Percentiles rank a stretch among this genome's conserved stretches.
phyloP scores from a whole-genome alignment of 2,888 invertebrate species.

The Plagiodera versicolora region DNA sequence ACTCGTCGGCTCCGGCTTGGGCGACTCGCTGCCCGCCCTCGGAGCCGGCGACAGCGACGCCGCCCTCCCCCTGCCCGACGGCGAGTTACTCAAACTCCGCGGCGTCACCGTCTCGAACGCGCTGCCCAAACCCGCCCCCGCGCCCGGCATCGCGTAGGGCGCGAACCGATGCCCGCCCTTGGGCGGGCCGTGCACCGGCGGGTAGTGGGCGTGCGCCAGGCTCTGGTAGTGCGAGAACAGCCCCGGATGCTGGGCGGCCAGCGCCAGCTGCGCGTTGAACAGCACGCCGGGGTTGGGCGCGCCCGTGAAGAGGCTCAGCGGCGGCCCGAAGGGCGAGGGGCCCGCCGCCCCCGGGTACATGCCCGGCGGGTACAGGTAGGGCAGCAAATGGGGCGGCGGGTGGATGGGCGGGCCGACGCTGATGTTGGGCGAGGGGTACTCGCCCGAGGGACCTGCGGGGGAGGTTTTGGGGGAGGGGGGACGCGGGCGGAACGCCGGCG shows the following conservation, averaged over 20 bases:
- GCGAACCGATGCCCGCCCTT: conserved; percentile 81
- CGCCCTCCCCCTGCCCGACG: conserved; percentile 55
- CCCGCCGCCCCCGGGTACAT: conserved; percentile 74
- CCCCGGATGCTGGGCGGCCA: conserved; percentile 85
- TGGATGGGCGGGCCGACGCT: conserved; percentile 93
- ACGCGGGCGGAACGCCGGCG: conserved; percentile 54
- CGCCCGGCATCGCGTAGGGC: conserved; percentile 80
- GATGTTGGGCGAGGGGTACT: conserved; percentile 87
- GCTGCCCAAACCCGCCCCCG: conserved; percentile 64
- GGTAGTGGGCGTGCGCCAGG: conserved; percentile 65
- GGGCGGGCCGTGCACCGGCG: conserved; percentile 68
- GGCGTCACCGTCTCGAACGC: conserved; percentile 91
- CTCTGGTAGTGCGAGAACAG: conserved; percentile 71
- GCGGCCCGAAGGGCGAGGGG: conserved; percentile 68
- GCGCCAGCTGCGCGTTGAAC: conserved; percentile 85
- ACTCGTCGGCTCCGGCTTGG: conserved; percentile 58
- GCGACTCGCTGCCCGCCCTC: conserved; percentile 62
- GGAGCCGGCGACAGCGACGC: conserved; percentile 59
- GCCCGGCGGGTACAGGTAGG: conserved; percentile 90
- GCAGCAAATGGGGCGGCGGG: conserved; percentile 83
- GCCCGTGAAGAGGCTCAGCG: conserved; percentile 62
- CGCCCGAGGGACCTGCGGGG: conserved; percentile 63
- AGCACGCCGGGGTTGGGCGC: conserved; percentile 76
- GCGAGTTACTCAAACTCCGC: conserved; percentile 67
- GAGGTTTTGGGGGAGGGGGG: conserved; percentile 57